Percentiles rank a stretch among this genome's conserved stretches.
Conservation (phyloP, 2,888 invertebrate species). For the Saturnia pavonia region DNA sequence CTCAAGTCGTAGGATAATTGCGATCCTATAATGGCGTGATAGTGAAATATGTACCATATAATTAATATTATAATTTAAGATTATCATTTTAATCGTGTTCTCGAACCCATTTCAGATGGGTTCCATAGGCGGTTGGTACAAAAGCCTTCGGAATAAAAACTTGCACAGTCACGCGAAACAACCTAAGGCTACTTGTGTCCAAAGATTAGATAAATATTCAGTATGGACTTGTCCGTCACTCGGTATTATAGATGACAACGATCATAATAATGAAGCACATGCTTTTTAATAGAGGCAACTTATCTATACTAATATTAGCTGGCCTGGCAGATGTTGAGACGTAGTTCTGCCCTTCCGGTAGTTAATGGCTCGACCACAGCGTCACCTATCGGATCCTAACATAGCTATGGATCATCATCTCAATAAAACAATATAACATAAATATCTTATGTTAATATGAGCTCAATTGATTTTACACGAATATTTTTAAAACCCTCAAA, state of each 20-base stretch:
- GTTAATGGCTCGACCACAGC: too few species aligned
- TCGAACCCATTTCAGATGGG: conserved; percentile 32
- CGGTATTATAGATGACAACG: background rate
- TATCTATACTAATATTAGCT: too few species aligned
- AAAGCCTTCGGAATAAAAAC: conserved; percentile 35
- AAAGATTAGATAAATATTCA: conserved; percentile 17
- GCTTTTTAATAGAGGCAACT: background rate
- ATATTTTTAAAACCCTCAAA: too few species aligned
- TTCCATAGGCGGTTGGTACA: conserved; percentile 29
- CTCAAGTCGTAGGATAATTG: too few species aligned
- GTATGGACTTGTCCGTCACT: background rate
- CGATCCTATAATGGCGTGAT: conserved; percentile 17
- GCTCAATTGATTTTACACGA: background rate
- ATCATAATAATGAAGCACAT: background rate
- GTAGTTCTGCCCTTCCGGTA: too few species aligned
- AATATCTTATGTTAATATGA: background rate
- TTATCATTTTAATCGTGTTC: conserved; percentile 26
- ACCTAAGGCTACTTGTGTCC: conserved; percentile 20
- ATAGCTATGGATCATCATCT: too few species aligned
- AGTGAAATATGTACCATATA: conserved; percentile 22
- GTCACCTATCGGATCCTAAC: too few species aligned
- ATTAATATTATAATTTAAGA: conserved; percentile 30
- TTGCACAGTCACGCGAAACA: conserved; percentile 22
- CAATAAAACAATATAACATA: too few species aligned
- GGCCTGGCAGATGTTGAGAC: too few species aligned